phyloP scores from a whole-genome alignment of 2,888 invertebrate genomes.

The Cephus rjabovi region DNA sequence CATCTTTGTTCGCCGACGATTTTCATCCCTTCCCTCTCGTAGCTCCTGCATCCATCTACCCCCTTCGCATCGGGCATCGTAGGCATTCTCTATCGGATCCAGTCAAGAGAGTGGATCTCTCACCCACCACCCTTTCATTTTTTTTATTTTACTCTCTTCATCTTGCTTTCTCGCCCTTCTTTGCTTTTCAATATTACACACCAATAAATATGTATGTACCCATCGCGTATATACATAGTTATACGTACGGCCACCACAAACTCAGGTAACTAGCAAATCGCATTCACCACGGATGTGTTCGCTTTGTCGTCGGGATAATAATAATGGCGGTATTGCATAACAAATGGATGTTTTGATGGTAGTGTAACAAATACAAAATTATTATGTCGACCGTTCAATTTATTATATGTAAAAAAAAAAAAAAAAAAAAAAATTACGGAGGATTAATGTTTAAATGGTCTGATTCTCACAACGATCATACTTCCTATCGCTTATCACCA shows the following conservation, averaged over 20 bases:
- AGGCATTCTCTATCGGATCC: not conserved
- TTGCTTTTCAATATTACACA: slow-evolving; percentile 4
- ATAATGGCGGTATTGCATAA: not conserved
- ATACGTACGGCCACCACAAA: not conserved
- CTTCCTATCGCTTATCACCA: no score
- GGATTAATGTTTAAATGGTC: no score
- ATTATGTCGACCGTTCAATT: no score
- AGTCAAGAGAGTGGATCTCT: not conserved
- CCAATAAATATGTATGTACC: not conserved
- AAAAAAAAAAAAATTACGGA: no score
- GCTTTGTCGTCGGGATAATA: not conserved
- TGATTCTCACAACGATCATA: no score
- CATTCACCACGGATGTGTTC: not conserved
- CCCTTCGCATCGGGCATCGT: not conserved
- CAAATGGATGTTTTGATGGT: slow-evolving; percentile 3
- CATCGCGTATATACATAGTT: not conserved
- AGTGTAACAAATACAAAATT: no score
- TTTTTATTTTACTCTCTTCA: no score
- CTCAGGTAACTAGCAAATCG: not conserved
- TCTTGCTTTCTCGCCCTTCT: not conserved
- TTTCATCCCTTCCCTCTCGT: not conserved
- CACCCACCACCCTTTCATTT: not conserved
- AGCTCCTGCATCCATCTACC: not conserved
- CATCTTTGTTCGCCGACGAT: slow-evolving; percentile 23
- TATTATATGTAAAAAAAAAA: no score